Evolutionary conservation across 2,797 vertebrate species (phyloP).

Genomic region (Babyrousa celebensis): DNA sequence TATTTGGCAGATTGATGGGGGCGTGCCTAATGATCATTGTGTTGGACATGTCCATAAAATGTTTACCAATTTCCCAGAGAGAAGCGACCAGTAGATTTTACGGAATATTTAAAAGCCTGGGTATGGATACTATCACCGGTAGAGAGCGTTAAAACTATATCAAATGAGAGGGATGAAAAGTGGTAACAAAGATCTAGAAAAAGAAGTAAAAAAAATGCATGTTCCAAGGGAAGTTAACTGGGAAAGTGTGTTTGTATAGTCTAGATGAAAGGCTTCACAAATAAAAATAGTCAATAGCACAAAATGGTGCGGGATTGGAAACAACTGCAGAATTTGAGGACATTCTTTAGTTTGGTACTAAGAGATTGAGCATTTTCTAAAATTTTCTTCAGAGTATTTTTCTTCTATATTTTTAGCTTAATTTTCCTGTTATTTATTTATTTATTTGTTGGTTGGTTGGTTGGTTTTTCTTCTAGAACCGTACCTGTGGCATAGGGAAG

Average conservation of each 20-base stretch:
- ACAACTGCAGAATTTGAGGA: not conserved
- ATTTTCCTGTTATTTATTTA: not conserved
- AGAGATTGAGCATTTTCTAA: not conserved
- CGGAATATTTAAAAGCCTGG: not conserved
- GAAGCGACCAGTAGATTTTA: not conserved
- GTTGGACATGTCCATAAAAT: not conserved
- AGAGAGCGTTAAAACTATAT: not conserved
- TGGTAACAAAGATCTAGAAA: not conserved
- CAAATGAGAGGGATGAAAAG: not conserved
- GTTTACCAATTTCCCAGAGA: not conserved
- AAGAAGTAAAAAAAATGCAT: not conserved
- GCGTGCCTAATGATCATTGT: not conserved
- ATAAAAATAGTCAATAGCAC: not conserved
- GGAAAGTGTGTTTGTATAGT: not conserved
- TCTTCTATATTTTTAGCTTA: not conserved
- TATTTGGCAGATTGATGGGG: not conserved
- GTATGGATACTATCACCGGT: not conserved
- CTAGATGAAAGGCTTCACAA: not conserved
- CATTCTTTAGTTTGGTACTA: not conserved
- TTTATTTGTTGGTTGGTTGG: too few relatives aligned
- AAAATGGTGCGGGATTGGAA: not conserved
- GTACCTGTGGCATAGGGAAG: too few relatives aligned
- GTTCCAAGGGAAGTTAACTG: not conserved
- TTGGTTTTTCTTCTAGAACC: too few relatives aligned
- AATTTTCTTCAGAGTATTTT: not conserved